Conservation (phyloP, 2,797 vertebrate species). For the Sphenopsis melanotis region DNA sequence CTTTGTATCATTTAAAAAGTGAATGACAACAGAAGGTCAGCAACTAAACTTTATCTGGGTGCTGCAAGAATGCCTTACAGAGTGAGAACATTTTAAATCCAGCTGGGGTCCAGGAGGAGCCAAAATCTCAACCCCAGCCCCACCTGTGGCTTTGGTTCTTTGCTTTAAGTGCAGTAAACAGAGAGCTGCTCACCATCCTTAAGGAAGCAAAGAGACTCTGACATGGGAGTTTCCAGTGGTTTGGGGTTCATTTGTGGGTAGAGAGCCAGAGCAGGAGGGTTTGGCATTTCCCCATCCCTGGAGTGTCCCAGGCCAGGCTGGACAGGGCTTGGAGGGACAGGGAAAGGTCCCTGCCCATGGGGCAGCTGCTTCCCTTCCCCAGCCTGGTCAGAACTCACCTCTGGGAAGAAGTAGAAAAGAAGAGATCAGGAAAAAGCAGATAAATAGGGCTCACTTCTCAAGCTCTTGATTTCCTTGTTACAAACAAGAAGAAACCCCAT, state of each 20-base stretch:
- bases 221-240: rapidly evolving
- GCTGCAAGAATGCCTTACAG: neutral
- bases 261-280: neutral
- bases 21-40: neutral
- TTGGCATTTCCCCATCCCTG: neutral
- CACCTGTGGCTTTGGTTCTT: neutral
- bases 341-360: neutral
- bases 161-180: neutral
- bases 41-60: neutral
- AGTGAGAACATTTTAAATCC: neutral
- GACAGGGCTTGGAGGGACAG: neutral
- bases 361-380: neutral
- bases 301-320: neutral
- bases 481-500: neutral
- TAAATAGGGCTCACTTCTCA: neutral
- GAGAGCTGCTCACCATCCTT: neutral
- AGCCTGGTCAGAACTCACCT: neutral
- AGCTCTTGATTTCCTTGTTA: neutral
- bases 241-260: neutral
- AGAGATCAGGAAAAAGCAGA: neutral
- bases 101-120: neutral
- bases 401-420: neutral
- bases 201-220: neutral
- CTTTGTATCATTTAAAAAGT: neutral
- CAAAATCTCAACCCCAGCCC: neutral